These are phyloP conservation scores for Illadopsis cleaveri DNA, from an alignment of 2,113 vertebrate species.

Conservation along the genomic window DNA sequence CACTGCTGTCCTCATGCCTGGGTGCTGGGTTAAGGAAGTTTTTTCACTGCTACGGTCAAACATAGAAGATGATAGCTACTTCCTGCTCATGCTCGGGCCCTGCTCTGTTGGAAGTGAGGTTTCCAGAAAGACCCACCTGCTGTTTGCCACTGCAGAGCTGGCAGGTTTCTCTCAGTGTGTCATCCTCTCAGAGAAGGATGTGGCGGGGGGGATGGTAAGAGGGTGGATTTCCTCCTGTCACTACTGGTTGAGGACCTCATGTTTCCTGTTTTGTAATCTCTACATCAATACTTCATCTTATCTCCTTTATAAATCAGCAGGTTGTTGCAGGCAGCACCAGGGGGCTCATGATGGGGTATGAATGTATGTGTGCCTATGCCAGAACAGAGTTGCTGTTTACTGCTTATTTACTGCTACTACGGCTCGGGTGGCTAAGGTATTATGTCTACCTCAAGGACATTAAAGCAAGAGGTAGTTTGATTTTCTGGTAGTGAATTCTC, in stretches of 20 bases:
- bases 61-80: not conserved
- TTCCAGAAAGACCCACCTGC: conserved; percentile 40
- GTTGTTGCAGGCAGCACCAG: conserved; percentile 16
- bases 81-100: not conserved
- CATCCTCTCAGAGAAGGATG: conserved; percentile 40
- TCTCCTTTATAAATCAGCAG: conserved; percentile 47
- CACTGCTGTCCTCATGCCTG: not conserved
- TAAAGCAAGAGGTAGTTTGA: not conserved
- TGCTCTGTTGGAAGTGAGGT: not conserved
- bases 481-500: not conserved
- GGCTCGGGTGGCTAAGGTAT: not conserved
- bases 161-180: not conserved
- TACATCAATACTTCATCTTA: conserved; percentile 44
- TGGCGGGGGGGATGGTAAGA: not conserved
- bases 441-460: not conserved
- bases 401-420: not conserved
- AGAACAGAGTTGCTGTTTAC: not conserved
- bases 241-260: conserved; percentile 40
- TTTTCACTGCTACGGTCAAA: not conserved
- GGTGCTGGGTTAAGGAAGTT: not conserved
- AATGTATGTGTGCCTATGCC: not conserved
- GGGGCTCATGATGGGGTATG: not conserved
- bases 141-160: not conserved
- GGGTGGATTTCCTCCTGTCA: conserved; percentile 53
- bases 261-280: conserved; percentile 76